Conservation (phyloP, 2,888 invertebrate species). For the Stomorhina lunata region DNA sequence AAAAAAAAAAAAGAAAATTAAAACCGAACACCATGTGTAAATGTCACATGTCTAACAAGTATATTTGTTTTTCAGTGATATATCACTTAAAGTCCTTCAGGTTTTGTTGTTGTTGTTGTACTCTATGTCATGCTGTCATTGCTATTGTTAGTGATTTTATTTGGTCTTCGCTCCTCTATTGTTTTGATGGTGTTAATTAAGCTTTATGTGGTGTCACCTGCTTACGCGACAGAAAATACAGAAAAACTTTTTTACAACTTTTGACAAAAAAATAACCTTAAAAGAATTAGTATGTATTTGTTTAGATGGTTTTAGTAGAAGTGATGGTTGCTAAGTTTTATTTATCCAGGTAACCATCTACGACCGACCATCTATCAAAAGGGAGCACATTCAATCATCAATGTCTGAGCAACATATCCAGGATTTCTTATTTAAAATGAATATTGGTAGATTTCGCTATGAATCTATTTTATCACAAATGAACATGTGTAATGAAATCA, state of each 20-base stretch:
- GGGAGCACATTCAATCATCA: not conserved
- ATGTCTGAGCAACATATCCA: not conserved
- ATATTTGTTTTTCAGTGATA: slow-evolving; percentile 41
- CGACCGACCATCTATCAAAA: not conserved
- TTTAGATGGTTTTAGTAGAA: slow-evolving; percentile 21
- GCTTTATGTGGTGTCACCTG: slow-evolving; percentile 59
- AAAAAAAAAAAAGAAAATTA: not conserved
- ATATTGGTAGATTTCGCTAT: not conserved
- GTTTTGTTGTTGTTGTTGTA: not conserved
- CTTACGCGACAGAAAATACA: not conserved
- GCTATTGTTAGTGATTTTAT: not conserved
- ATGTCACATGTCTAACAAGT: slow-evolving; percentile 24
- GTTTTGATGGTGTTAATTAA: slow-evolving; percentile 64
- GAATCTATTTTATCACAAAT: slow-evolving; percentile 14
- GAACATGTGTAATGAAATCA: not conserved
- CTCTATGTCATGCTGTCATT: not conserved
- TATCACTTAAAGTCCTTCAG: slow-evolving; percentile 47
- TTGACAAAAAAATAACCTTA: slow-evolving; percentile 1
- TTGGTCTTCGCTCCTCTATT: slow-evolving; percentile 12
- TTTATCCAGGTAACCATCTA: not conserved
- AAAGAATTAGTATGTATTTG: not conserved
- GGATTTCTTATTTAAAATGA: not conserved
- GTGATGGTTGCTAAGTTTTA: not conserved
- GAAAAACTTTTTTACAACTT: not conserved
- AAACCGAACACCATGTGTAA: not conserved